Base-by-base conservation (phyloP, 2,797 vertebrate genomes). In the Oreochromis grahami region DNA sequence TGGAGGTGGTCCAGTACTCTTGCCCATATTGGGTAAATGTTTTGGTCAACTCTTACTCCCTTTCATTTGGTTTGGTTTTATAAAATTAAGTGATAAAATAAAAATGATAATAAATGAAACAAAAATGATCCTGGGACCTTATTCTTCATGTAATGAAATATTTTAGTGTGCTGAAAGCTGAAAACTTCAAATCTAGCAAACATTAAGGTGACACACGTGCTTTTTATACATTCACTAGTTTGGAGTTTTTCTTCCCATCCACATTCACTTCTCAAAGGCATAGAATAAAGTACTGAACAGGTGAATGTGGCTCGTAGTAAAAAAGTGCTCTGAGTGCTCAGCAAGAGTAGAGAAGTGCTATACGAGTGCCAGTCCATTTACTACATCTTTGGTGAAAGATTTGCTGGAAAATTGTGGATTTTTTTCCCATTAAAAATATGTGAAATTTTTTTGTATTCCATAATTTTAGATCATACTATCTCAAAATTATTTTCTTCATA, bases 211-310 rank as follows among this genome's bases (percentile, higher is more conserved):
- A 50, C 24, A 50, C 17, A 8, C 26, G 13, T 50, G 9, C 10
- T n/a, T 45, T 26, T 26, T 24, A 26, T 19, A 32, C 70, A 74
- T 11, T 32, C 43, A 26, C 13, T 34, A 50, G 10, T 74, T 50
- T 50, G 45, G 45, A 50, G 0, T 50, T 74, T 74, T 50, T 50
- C 68, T 32, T 74, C 68, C 24, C 14, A 11, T 70, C 68, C 24
- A 50, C 68, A 72, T 32, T 50, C 68, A 50, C 24, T 72, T 11
- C 68, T 72, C 68, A 48, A 19, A 72, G 41, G 41, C 24, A 72
- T 48, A 48, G 41, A 19, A 48, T 29, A 12, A 72, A 48, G 68
- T 24, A 72, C 9, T 48, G 41, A 72, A 72, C 1, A 19, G 41
- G 68, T 50, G 45, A 0, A 0, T 34, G 45, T 8, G 43, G 70